Conservation (phyloP, 2,888 invertebrate genomes). For the Leucania comma region DNA sequence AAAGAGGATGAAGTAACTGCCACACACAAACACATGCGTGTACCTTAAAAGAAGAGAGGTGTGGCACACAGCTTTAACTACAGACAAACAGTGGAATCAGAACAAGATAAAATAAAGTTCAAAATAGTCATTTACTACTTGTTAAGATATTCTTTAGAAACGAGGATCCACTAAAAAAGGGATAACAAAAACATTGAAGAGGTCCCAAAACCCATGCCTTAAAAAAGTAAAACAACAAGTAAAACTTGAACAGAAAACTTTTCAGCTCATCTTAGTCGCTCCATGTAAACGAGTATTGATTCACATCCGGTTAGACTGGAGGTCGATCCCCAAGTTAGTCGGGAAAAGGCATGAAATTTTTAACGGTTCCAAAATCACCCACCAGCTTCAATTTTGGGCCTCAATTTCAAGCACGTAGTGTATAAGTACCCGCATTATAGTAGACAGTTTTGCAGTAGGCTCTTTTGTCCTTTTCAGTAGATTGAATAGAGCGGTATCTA, state of each 20-base stretch:
- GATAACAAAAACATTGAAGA: background rate
- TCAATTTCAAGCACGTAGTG: background rate
- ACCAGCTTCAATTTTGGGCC: background rate
- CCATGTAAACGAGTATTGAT: too few relatives aligned
- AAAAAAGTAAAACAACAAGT: background rate
- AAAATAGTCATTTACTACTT: background rate
- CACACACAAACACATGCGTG: conserved; percentile 57
- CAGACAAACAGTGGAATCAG: conserved; percentile 50
- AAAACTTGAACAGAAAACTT: background rate
- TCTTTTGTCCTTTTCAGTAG: background rate
- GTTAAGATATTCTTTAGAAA: background rate
- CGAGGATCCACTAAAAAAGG: background rate
- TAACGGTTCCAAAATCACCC: conserved; percentile 2
- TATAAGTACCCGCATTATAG: background rate
- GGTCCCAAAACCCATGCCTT: background rate
- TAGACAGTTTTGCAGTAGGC: background rate
- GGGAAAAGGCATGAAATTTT: too few relatives aligned
- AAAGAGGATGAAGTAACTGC: conserved; percentile 8
- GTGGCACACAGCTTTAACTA: conserved; percentile 81
- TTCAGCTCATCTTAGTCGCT: too few relatives aligned
- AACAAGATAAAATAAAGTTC: conserved; percentile 11
- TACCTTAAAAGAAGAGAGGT: conserved; percentile 79
- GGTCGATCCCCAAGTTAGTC: too few relatives aligned
- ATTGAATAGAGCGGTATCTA: background rate
- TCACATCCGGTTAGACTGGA: too few relatives aligned